Evolutionary conservation across 2,113 vertebrate species (phyloP).

Genomic region (human (Homo sapiens)): GRCh38 chr2:201885001-201885500

Average conservation of each 20-base stretch:
- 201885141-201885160: neutral
- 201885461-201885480: neutral
- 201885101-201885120: neutral
- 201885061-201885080: neutral
- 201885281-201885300: neutral
- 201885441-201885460: neutral
- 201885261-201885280: neutral
- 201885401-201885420: neutral
- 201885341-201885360: neutral
- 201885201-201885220: neutral
- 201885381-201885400: neutral
- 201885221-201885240: neutral
- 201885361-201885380: neutral
- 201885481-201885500: neutral
- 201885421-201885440: neutral
- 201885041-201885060: neutral
- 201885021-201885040: neutral
- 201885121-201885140: neutral
- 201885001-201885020: neutral
- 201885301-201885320: conserved; percentile 20
- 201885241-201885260: neutral
- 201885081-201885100: neutral
- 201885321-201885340: neutral
- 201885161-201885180: neutral
- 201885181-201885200: conserved; percentile 28